Conservation (phyloP, 1,140 invertebrate species). For the Lepidurus apus region DNA sequence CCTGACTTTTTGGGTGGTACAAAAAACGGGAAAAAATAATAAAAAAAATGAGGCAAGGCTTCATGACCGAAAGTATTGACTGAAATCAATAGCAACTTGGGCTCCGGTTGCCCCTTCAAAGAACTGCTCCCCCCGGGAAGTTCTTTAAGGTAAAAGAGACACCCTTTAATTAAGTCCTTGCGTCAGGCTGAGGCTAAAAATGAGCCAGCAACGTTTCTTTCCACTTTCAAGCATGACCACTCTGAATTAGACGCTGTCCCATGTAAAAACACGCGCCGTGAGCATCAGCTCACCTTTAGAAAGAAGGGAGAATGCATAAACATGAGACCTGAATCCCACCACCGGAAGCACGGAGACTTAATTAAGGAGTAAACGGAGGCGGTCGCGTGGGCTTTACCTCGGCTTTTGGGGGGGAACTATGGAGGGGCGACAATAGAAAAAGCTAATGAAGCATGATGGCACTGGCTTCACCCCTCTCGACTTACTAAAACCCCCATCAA, state of each 20-base stretch:
- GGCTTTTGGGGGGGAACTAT: not conserved
- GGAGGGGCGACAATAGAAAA: slow-evolving; percentile 7
- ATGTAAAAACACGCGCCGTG: slow-evolving; percentile 8
- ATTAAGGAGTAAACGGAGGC: slow-evolving; percentile 18
- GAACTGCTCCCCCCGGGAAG: not conserved
- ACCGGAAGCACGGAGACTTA: slow-evolving; percentile 20
- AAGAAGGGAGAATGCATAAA: not conserved
- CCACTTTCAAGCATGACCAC: not conserved
- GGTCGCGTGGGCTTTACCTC: slow-evolving; percentile 8
- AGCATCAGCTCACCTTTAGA: not conserved
- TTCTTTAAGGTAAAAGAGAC: not conserved
- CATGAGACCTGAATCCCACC: slow-evolving; percentile 18
- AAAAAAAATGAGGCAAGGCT: not conserved
- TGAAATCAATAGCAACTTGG: not conserved
- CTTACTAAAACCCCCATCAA: not conserved
- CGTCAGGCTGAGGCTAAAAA: not conserved
- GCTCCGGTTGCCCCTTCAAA: not conserved
- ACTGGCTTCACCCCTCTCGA: not conserved
- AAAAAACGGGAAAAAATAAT: not conserved
- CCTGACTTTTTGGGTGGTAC: not conserved
- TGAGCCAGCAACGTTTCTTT: not conserved
- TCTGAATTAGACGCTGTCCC: not conserved
- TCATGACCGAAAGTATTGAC: not conserved
- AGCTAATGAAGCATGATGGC: slow-evolving; percentile 21
- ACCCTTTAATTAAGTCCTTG: slow-evolving; percentile 22